phyloP scores from a whole-genome alignment of 2,797 vertebrate species.

The Hippocampus kuda region DNA sequence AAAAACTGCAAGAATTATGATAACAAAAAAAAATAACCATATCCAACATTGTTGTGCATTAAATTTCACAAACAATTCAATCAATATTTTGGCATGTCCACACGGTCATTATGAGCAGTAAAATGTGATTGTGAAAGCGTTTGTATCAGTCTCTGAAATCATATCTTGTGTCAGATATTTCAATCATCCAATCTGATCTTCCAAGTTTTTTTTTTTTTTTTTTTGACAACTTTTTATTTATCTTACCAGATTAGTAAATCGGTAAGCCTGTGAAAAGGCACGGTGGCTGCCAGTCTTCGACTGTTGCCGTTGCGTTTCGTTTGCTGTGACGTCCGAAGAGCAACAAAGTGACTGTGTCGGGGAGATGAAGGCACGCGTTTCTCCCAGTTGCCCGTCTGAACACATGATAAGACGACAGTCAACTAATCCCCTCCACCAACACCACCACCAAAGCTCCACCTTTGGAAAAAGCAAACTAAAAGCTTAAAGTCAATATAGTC shows the following conservation, averaged over 20 bases:
- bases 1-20: background rate
- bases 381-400: slow-evolving; percentile 20
- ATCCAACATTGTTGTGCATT: background rate
- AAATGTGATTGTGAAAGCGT: background rate
- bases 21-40: background rate
- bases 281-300: background rate
- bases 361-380: slow-evolving; percentile 10
- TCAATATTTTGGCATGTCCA: background rate
- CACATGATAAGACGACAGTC: slow-evolving; percentile 59
- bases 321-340: background rate
- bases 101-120: background rate
- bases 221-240: too few relatives aligned
- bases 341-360: slow-evolving; percentile 53
- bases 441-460: slow-evolving; percentile 4
- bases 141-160: background rate
- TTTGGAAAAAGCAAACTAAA: slow-evolving; percentile 16
- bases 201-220: too few relatives aligned
- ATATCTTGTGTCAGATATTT: background rate
- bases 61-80: background rate
- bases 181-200: background rate
- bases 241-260: background rate
- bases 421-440: slow-evolving; percentile 51
- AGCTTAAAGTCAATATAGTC: slow-evolving; percentile 60
- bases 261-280: background rate
- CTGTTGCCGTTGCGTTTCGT: background rate